These are phyloP conservation scores for Cartodere bifasciata DNA, from an alignment of 2,888 invertebrate genomes.

Conservation along the genomic window DNA sequence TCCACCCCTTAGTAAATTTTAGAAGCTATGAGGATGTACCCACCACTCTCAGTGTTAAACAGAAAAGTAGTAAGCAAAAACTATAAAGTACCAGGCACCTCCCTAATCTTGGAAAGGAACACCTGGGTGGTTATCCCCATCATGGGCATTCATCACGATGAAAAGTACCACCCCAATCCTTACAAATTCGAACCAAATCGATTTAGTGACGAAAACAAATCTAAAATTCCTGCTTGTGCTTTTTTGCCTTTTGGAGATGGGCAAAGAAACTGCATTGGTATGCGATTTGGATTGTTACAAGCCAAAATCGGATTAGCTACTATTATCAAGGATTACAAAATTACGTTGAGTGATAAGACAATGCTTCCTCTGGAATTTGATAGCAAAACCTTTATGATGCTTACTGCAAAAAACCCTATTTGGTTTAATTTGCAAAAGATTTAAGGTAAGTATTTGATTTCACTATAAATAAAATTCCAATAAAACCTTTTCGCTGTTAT, in stretches of 20 bases:
- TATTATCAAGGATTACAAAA: conserved; percentile 16
- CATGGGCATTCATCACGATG: conserved; percentile 22
- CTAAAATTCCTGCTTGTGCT: conserved; percentile 3
- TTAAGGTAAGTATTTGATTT: too few species aligned
- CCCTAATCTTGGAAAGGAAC: conserved; percentile 16
- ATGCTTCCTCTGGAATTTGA: conserved; percentile 12
- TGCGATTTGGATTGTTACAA: conserved; percentile 13
- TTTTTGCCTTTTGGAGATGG: conserved; percentile 7
- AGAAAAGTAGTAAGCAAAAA: conserved; percentile 13
- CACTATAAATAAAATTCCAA: too few species aligned
- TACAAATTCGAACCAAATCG: conserved; percentile 27
- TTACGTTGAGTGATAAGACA: conserved; percentile 16
- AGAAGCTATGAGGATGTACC: conserved; percentile 26
- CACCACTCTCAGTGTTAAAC: conserved; percentile 18
- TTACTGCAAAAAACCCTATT: conserved; percentile 17
- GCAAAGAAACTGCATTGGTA: conserved; percentile 5
- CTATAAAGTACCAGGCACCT: conserved; percentile 11
- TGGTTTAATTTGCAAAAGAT: conserved; percentile 19
- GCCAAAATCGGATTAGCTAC: conserved; percentile 11
- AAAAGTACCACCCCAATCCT: conserved; percentile 24
- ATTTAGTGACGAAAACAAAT: too few species aligned
- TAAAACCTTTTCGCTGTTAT: too few species aligned
- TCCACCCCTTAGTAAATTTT: too few species aligned
- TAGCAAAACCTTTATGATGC: conserved; percentile 12
- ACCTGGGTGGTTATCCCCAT: conserved; percentile 20